Percentiles rank a stretch among this genome's conserved stretches.
phyloP scores from a whole-genome alignment of 1,140 invertebrate genomes.

The Bombyx mori region DNA sequence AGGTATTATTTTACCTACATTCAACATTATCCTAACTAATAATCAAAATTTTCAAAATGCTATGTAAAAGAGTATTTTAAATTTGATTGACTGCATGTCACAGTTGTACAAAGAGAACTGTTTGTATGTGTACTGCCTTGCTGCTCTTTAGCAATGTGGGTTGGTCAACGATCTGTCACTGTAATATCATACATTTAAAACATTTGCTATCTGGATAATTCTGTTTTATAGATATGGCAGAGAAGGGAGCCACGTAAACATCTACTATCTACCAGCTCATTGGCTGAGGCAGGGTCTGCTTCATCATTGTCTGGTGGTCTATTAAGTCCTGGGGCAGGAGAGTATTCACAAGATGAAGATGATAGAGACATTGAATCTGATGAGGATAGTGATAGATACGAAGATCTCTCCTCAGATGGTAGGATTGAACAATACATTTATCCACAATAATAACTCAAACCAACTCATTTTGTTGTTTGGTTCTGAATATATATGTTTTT shows the following conservation, averaged over 20 bases:
- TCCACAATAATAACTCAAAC: no score
- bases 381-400: slow-evolving; percentile 87
- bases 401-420: slow-evolving; percentile 87
- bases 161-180: no score
- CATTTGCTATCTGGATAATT: background rate
- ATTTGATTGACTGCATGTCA: no score
- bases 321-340: slow-evolving; percentile 83
- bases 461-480: no score
- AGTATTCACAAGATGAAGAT: slow-evolving; percentile 87
- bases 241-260: slow-evolving; percentile 87
- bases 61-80: no score
- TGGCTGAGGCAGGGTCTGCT: slow-evolving; percentile 88
- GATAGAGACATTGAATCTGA: slow-evolving; percentile 78
- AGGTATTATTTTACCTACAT: slow-evolving; percentile 27
- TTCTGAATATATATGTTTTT: no score
- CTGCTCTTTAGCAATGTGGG: no score
- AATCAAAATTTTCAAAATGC: no score
- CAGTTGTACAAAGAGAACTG: no score
- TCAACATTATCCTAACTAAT: no score
- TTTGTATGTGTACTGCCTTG: no score
- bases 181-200: no score
- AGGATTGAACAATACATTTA: slow-evolving; percentile 45
- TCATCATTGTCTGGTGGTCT: slow-evolving; percentile 89
- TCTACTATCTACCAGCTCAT: slow-evolving; percentile 87
- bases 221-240: slow-evolving; percentile 79